These are phyloP conservation scores for Drosophila tropicalis DNA, from an alignment of 1,140 invertebrate genomes.

Conservation along the genomic window DNA sequence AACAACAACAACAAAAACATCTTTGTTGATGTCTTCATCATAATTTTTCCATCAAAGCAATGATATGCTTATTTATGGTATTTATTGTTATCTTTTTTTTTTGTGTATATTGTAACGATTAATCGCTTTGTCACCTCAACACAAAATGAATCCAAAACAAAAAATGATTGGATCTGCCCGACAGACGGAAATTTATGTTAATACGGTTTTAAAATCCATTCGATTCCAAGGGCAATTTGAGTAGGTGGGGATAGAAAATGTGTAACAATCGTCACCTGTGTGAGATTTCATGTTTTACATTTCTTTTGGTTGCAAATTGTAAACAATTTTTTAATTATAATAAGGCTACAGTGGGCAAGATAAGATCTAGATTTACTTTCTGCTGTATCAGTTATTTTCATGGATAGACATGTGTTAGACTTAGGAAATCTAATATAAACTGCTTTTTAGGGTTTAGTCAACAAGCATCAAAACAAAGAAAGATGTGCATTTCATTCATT, in stretches of 20 bases:
- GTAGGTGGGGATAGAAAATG: neutral
- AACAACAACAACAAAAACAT: slow-evolving; percentile 16
- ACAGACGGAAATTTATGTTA: slow-evolving; percentile 47
- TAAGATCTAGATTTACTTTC: no score
- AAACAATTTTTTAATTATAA: neutral
- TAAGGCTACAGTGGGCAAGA: no score
- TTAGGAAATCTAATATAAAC: no score
- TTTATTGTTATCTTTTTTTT: neutral
- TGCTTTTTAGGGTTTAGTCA: no score
- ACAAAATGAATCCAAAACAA: neutral
- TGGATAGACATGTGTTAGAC: no score
- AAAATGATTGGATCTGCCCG: slow-evolving; percentile 25
- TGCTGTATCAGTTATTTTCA: no score
- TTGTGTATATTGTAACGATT: slow-evolving; percentile 40
- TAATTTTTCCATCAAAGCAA: slow-evolving; percentile 11
- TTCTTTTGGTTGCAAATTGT: neutral
- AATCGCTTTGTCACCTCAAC: slow-evolving; percentile 48
- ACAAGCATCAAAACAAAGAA: no score
- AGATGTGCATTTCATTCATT: no score
- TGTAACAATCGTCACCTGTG: slow-evolving; percentile 2
- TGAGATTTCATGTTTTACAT: neutral
- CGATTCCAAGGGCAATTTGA: neutral
- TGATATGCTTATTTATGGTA: slow-evolving; percentile 7
- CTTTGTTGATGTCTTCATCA: slow-evolving; percentile 31
- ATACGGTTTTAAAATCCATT: slow-evolving; percentile 25